Percentiles rank a stretch among this genome's conserved stretches.
These are phyloP conservation scores for Eurosta solidaginis DNA, from an alignment of 1,140 invertebrate species.

Conservation along the genomic window DNA sequence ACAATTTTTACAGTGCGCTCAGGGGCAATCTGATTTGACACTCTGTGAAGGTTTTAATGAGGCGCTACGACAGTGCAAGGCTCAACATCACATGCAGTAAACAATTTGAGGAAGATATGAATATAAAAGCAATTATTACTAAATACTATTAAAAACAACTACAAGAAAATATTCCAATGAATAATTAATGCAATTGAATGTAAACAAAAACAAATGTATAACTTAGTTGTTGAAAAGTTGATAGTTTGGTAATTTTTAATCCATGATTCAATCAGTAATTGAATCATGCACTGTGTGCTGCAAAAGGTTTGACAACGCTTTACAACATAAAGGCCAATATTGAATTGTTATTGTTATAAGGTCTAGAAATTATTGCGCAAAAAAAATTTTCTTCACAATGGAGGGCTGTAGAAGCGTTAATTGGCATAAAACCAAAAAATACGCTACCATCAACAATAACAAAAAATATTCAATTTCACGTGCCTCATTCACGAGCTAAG, in stretches of 20 bases:
- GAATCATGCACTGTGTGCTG: neutral
- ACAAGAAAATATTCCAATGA: neutral
- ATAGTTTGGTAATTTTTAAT: too few relatives aligned
- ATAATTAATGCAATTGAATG: neutral
- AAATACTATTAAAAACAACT: neutral
- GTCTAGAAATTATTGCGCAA: neutral
- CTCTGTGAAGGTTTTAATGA: slow-evolving; percentile 93
- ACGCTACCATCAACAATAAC: neutral
- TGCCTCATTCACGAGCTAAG: neutral
- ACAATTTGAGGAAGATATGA: neutral
- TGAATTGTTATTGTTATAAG: neutral
- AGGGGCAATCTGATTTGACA: slow-evolving; percentile 79
- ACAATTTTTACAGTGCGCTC: slow-evolving; percentile 87
- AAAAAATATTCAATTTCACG: neutral
- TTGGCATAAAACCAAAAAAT: neutral
- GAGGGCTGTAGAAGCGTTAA: neutral
- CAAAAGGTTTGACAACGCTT: neutral
- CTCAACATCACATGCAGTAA: slow-evolving; percentile 56
- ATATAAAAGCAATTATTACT: neutral
- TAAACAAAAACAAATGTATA: neutral
- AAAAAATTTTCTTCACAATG: neutral
- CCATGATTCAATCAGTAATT: neutral
- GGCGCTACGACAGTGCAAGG: slow-evolving; percentile 88
- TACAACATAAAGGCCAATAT: neutral
- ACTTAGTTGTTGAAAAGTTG: neutral